Evolutionary conservation across 2,113 vertebrate genomes (phyloP), one percentile per base, ranked within the genome.

Genomic region (Saccopteryx leptura): DNA sequence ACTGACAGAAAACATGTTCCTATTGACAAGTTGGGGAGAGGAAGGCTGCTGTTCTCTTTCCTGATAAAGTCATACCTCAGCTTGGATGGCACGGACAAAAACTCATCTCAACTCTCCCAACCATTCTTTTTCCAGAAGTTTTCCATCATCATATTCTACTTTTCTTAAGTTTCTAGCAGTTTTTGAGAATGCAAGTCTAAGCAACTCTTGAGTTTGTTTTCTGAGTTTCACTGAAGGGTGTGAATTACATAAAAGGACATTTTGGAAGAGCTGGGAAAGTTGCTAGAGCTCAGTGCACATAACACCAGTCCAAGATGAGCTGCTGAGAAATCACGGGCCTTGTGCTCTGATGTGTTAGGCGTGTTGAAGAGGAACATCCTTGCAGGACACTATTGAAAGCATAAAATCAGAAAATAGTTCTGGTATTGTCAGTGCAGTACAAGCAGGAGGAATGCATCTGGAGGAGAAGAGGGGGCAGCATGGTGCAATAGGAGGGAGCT

Each of bases 101-200:
- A 60, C 74, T 75, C 56, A 15, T 21, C 56, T 50, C 56, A 75
- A 80, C 19, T 79, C 24, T 63, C 48, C 6, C 14, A 19, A 5
- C 69, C 71, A 93, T 84, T 66, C 13, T 75, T 87, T 84, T 79
- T 23, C 69, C 19, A 23, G 28, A 92, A 69, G 14, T 74, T 87
- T 94, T 80, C 31, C 46, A n/a, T 28, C 58, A 86, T 74, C 17
- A 28, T 66, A 54, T 65, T 54, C 28, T 76, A 71, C 50, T 72
- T 88, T 61, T 60, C 66, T n/a, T 50, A 90, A 85, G 58, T 83
- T 81, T 52, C 24, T 79, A 52, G 61, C 39, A 78, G 21, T 79
- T 92, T 63, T 94, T 91, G 26, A 79, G 93, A 90, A 58, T 63
- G 17, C 74, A 93, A 78, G 31, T 94, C 46, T 75, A 61, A 69